Conservation (phyloP, 1,140 invertebrate genomes). For the Probaryconus sp. region DNA sequence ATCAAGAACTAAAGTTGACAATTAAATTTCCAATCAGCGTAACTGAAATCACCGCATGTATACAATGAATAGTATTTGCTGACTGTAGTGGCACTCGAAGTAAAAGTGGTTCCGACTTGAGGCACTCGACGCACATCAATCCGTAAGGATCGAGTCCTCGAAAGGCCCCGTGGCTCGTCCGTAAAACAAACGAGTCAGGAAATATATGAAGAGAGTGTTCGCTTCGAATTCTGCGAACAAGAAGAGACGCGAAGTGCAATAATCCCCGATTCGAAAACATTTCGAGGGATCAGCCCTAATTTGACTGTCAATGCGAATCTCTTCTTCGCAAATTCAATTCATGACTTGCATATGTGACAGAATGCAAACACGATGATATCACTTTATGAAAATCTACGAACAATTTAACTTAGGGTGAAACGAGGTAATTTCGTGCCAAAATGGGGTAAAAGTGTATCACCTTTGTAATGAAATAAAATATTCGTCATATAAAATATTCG, state of each 20-base stretch:
- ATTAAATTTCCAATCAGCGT: constrained; percentile 49
- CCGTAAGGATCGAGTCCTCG: constrained; percentile 55
- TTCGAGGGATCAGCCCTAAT: constrained; percentile 49
- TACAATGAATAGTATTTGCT: constrained; percentile 54
- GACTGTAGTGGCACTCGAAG: constrained; percentile 50
- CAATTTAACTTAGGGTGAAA: constrained; percentile 22
- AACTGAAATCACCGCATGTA: constrained; percentile 29
- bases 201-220: constrained; percentile 59
- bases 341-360: constrained; percentile 37
- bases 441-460: no score
- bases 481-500: no score
- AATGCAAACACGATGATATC: constrained; percentile 46
- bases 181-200: constrained; percentile 55
- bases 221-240: constrained; percentile 33
- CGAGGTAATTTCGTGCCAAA: no score
- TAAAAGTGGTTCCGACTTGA: constrained; percentile 53
- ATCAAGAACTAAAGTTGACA: constrained; percentile 14
- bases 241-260: constrained; percentile 56
- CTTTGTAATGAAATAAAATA: no score
- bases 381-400: constrained; percentile 51
- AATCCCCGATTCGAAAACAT: constrained; percentile 58
- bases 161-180: constrained; percentile 45
- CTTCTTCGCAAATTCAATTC: constrained; percentile 58
- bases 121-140: constrained; percentile 59
- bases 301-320: constrained; percentile 42